A percentile compares a stretch with the other conserved stretches of the same genome.
Conservation (phyloP, 2,888 invertebrate genomes). For the Zonitis immaculata region DNA sequence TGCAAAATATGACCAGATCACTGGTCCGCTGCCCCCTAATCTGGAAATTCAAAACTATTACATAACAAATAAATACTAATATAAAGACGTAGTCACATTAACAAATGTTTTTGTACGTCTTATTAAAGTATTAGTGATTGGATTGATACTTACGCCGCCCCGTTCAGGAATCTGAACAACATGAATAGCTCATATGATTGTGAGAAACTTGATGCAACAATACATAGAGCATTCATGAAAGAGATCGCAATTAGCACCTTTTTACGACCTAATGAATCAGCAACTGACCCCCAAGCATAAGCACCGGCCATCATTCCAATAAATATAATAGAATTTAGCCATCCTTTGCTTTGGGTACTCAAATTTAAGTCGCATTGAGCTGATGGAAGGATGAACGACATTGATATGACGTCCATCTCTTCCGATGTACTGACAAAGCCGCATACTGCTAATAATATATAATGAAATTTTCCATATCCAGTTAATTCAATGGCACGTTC, state of each 20-base stretch:
- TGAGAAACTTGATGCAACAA: constrained; percentile 85
- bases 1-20: constrained; percentile 93
- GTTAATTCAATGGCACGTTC: constrained; percentile 83
- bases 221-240: constrained; percentile 84
- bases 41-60: constrained; percentile 50
- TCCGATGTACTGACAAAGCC: constrained; percentile 92
- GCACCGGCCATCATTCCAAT: constrained; percentile 90
- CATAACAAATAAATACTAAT: no score
- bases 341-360: constrained; percentile 80
- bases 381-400: constrained; percentile 91
- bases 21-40: constrained; percentile 84
- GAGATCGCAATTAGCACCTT: constrained; percentile 86
- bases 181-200: constrained; percentile 86
- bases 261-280: constrained; percentile 82
- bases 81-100: no score
- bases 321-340: constrained; percentile 62
- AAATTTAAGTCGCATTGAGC: constrained; percentile 89
- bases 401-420: constrained; percentile 93
- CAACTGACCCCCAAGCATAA: constrained; percentile 88
- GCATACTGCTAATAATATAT: constrained; percentile 82
- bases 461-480: constrained; percentile 86
- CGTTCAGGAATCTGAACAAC: constrained; percentile 86
- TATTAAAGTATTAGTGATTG: no score
- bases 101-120: no score
- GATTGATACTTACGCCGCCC: constrained; percentile 81